Conservation (phyloP, 2,888 invertebrate genomes). For the Crocallis elinguaria region DNA sequence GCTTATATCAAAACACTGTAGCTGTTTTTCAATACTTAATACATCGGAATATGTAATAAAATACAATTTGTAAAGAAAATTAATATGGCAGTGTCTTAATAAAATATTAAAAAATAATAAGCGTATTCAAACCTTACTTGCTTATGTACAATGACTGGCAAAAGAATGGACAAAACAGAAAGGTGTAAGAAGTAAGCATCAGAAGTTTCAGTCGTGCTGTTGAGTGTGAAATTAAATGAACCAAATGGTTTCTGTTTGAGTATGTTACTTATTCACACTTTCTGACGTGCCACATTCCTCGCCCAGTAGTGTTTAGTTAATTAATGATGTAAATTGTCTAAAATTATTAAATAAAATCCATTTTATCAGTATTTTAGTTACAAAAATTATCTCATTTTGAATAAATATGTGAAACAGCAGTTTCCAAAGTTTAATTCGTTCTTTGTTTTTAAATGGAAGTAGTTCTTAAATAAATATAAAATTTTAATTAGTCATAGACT, state of each 20-base stretch:
- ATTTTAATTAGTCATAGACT: too few relatives aligned
- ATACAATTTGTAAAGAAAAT: constrained; percentile 28
- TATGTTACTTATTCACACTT: constrained; percentile 9
- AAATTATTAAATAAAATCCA: constrained; percentile 36
- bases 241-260: too few relatives aligned
- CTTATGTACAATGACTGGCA: constrained; percentile 5
- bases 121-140: constrained; percentile 59
- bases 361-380: constrained; percentile 1
- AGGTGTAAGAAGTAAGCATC: not conserved
- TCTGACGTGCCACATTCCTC: not conserved
- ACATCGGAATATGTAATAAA: constrained; percentile 6
- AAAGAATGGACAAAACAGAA: not conserved
- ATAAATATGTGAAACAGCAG: not conserved
- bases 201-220: too few relatives aligned
- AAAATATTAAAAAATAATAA: constrained; percentile 74
- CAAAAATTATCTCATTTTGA: not conserved
- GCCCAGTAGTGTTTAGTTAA: not conserved
- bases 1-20: not conserved
- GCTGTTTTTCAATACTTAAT: not conserved
- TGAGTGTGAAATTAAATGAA: too few relatives aligned
- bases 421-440: constrained; percentile 12
- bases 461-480: too few relatives aligned
- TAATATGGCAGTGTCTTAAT: constrained; percentile 74
- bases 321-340: constrained; percentile 41
- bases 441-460: not conserved